Conservation (phyloP, 2,888 invertebrate species). For the Myopa tessellatipennis region DNA sequence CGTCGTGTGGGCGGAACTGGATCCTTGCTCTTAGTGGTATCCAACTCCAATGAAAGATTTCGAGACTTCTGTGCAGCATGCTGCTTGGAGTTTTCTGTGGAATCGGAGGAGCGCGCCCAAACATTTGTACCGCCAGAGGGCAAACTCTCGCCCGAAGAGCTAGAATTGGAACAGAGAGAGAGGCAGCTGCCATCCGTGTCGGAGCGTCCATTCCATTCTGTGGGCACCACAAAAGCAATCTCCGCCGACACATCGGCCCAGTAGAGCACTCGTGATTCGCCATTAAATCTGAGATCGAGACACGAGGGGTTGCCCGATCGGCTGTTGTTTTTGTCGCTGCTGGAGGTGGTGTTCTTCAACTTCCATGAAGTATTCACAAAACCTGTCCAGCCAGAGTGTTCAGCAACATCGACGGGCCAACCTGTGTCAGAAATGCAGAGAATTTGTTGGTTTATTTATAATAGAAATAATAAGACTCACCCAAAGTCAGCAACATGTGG, state of each 20-base stretch:
- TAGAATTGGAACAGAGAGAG: slow-evolving; percentile 57
- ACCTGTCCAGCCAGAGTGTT: slow-evolving; percentile 96
- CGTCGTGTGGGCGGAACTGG: slow-evolving; percentile 72
- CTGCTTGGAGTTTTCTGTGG: slow-evolving; percentile 48
- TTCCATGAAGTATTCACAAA: slow-evolving; percentile 89
- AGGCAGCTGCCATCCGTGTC: slow-evolving; percentile 70
- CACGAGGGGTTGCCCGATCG: slow-evolving; percentile 31
- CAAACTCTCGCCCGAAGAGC: slow-evolving; percentile 54
- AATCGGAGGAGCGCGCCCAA: slow-evolving; percentile 56
- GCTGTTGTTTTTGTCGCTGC: slow-evolving; percentile 43
- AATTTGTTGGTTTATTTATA: not conserved
- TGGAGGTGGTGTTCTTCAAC: slow-evolving; percentile 61
- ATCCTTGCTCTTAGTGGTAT: slow-evolving; percentile 69
- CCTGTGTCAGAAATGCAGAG: slow-evolving; percentile 63
- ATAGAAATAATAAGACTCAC: slow-evolving; percentile 28
- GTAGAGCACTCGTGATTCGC: slow-evolving; percentile 86
- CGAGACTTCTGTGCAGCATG: slow-evolving; percentile 72
- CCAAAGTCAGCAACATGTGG: slow-evolving; percentile 79
- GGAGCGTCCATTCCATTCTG: slow-evolving; percentile 70
- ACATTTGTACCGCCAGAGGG: slow-evolving; percentile 53
- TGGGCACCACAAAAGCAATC: slow-evolving; percentile 94
- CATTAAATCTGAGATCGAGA: slow-evolving; percentile 80
- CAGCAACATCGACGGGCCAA: slow-evolving; percentile 85
- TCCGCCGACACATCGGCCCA: slow-evolving; percentile 97
- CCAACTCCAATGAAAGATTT: slow-evolving; percentile 77